These are phyloP conservation scores for Caenorhabditis tropicalis DNA, from an alignment of 1,140 invertebrate species.

Conservation along the genomic window DNA sequence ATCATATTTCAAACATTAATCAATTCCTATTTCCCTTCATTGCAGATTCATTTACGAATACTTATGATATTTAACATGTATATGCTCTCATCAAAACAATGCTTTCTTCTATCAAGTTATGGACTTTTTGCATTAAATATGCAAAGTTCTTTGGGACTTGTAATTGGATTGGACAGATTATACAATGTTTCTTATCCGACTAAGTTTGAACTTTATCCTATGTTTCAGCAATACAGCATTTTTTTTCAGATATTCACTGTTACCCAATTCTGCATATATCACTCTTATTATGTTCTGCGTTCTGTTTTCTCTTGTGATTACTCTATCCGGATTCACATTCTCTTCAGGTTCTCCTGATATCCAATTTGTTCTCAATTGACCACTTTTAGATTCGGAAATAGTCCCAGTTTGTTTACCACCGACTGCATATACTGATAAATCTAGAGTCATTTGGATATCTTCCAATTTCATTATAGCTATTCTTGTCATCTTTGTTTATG, in stretches of 20 bases:
- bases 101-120: constrained; percentile 8
- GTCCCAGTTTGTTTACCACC: constrained; percentile 1
- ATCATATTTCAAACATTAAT: too few relatives aligned
- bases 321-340: background rate
- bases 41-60: background rate
- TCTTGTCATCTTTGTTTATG: constrained; percentile 26
- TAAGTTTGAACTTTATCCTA: background rate
- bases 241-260: background rate
- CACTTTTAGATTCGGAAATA: background rate
- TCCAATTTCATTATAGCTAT: constrained; percentile 28
- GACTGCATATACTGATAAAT: background rate
- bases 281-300: background rate
- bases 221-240: background rate
- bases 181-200: constrained; percentile 4
- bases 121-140: constrained; percentile 16
- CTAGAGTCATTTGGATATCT: background rate
- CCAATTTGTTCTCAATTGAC: background rate
- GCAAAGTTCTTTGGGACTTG: constrained; percentile 22
- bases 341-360: background rate
- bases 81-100: background rate
- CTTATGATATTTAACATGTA: constrained; percentile 16
- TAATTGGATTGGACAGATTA: constrained; percentile 14
- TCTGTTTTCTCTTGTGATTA: background rate
- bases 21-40: too few relatives aligned
- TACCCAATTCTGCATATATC: background rate